Evolutionary conservation across 2,113 vertebrate species (phyloP), one percentile per base, ranked within the genome.

Genomic region (Alligator mississippiensis): DNA sequence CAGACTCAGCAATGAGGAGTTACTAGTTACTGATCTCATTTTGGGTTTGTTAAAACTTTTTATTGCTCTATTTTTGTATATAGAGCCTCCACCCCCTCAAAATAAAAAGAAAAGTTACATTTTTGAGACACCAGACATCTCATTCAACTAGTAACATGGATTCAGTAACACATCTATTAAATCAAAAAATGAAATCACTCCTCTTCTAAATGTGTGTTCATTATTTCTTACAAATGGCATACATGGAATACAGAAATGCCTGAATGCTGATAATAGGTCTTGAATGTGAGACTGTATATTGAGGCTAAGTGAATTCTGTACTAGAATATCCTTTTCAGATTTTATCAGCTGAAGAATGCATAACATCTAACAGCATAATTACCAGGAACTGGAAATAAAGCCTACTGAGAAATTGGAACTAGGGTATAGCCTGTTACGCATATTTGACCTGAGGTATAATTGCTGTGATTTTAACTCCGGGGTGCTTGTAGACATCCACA

Each of bases 1-100:
- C 10, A 77, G 2, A 4, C 0, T 0, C 3, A 54, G 12, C 63
- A 85, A 13, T 22, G 68, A n/a, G 25, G 1, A 9, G 3, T 17
- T 64, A 34, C 4, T 91, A 58, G 12, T 9, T 66, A 18, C 4
- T 80, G 11, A 74, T 19, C 70, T 87, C 19, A 68, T 13, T 79
- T 88, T 27, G 8, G 54, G 4, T 9, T 58, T 76, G 2, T 5
- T 30, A 64, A 30, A 6, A 28, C 1, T 34, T 22, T 30, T 24
- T 22, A 72, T 72, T 38, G 18, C 28, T 38, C 30, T 12, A 18
- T 24, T 72, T 38, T 38, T 22, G 19, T 5, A 38, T 34, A 12
- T 34, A 72, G 47, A 72, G 47, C 47, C 47, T 47, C 47, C 47
- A 47, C 47, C 47, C 47, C 47, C 7, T 47, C 47, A 47, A 47